Percentiles rank a stretch among this genome's conserved stretches.
phyloP scores from a whole-genome alignment of 2,888 invertebrate genomes.

The Oscheius myriophilus region DNA sequence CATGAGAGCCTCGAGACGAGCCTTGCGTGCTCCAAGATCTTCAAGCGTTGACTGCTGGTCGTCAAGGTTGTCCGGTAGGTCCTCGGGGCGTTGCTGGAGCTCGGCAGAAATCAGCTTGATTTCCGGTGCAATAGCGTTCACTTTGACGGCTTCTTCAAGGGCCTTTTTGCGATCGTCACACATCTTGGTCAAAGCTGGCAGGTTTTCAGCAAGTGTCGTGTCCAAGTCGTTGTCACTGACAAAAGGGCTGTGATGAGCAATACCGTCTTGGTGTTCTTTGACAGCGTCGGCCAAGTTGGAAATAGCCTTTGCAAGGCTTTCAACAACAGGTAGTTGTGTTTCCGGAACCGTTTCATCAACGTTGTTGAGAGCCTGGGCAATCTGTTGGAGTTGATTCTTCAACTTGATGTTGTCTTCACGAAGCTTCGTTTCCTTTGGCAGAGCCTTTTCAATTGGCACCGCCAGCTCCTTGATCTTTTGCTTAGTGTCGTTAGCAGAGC shows the following conservation, averaged over 20 bases:
- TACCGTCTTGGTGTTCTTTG: constrained; percentile 29
- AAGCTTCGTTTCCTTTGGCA: constrained; percentile 24
- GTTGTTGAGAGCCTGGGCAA: constrained; percentile 7
- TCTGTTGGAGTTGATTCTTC: constrained; percentile 28
- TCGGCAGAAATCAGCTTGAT: constrained; percentile 40
- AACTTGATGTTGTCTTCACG: constrained; percentile 31
- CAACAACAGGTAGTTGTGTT: constrained; percentile 36
- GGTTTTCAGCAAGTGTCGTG: constrained; percentile 32
- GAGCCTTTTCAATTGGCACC: constrained; percentile 25
- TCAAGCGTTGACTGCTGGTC: constrained; percentile 49
- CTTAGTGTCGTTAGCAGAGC: constrained; percentile 41
- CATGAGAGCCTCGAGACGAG: constrained; percentile 44
- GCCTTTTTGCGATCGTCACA: constrained; percentile 35
- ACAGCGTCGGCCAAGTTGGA: constrained; percentile 30
- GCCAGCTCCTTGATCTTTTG: constrained; percentile 40
- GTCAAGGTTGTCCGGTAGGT: constrained; percentile 38
- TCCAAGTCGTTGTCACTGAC: constrained; percentile 39
- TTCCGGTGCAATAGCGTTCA: constrained; percentile 44
- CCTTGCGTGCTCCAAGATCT: constrained; percentile 43
- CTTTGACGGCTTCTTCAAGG: constrained; percentile 37
- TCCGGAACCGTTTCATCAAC: constrained; percentile 22
- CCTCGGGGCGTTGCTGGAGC: constrained; percentile 41
- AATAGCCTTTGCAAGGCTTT: constrained; percentile 38
- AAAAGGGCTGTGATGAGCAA: constrained; percentile 25
- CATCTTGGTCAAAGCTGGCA: constrained; percentile 9